Percentiles rank a stretch among this genome's conserved stretches.
Evolutionary conservation across 2,797 vertebrate genomes (phyloP).

Genomic region (Euphonia xanthogaster): DNA sequence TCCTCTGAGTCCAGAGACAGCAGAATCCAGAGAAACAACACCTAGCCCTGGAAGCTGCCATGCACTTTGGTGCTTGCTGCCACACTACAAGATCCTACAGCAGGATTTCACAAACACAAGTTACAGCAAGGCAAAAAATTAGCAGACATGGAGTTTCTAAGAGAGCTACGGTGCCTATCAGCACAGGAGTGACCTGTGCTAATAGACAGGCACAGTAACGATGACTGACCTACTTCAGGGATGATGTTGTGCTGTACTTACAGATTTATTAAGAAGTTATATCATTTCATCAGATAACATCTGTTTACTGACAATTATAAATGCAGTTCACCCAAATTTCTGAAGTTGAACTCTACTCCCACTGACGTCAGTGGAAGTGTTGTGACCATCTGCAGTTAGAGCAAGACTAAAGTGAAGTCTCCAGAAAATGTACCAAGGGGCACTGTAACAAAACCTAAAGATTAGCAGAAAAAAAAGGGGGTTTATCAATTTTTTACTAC

Average conservation of each 20-base stretch:
- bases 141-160: not conserved
- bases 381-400: not conserved
- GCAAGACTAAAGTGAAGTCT: not conserved
- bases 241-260: not conserved
- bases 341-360: not conserved
- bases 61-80: not conserved
- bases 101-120: not conserved
- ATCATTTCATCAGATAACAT: not conserved
- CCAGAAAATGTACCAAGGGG: not conserved
- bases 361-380: not conserved
- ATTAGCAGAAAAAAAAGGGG: not conserved
- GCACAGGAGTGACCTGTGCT: not conserved
- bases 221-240: not conserved
- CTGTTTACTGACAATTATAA: not conserved
- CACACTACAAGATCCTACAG: not conserved
- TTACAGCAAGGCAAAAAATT: not conserved
- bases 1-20: not conserved
- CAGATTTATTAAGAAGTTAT: not conserved
- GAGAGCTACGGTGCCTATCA: not conserved
- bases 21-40: not conserved
- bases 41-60: not conserved
- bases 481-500: not conserved
- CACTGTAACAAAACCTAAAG: not conserved
- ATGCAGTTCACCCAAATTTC: not conserved
- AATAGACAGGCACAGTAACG: not conserved